These are phyloP conservation scores for Rhabdomys pumilio DNA, from an alignment of 2,797 vertebrate genomes.

Conservation along the genomic window DNA sequence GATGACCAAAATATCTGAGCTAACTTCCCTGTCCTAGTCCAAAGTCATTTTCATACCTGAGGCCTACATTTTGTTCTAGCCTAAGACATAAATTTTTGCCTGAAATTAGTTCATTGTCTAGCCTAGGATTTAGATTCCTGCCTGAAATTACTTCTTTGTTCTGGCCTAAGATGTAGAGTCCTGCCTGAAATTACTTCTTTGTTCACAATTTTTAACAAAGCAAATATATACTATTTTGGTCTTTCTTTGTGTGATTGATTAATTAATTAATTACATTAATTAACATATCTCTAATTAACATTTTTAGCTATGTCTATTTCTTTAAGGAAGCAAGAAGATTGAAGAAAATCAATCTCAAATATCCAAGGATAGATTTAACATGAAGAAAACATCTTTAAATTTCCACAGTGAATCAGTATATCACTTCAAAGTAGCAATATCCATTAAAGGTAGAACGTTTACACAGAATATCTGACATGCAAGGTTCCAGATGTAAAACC, in stretches of 20 bases:
- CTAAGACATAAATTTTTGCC: no score
- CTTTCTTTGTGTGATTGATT: background rate
- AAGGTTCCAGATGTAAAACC: conserved; percentile 42
- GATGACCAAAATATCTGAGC: no score
- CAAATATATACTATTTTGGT: background rate
- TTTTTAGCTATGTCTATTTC: background rate
- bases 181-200: no score
- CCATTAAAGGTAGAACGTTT: conserved; percentile 17
- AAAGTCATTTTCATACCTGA: no score
- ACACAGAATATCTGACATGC: background rate
- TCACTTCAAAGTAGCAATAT: background rate
- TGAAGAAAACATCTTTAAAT: conserved; percentile 30
- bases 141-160: no score
- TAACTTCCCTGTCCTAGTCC: no score
- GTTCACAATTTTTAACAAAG: background rate
- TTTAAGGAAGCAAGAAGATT: background rate
- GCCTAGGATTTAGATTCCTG: no score
- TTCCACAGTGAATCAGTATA: background rate
- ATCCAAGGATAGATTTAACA: background rate
- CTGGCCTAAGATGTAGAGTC: no score
- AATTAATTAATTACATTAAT: background rate
- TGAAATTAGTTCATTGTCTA: no score
- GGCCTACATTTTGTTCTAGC: no score
- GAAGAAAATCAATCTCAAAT: background rate
- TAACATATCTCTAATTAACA: background rate